Conservation (phyloP, 2,888 invertebrate species). For the Molorchus minor region DNA sequence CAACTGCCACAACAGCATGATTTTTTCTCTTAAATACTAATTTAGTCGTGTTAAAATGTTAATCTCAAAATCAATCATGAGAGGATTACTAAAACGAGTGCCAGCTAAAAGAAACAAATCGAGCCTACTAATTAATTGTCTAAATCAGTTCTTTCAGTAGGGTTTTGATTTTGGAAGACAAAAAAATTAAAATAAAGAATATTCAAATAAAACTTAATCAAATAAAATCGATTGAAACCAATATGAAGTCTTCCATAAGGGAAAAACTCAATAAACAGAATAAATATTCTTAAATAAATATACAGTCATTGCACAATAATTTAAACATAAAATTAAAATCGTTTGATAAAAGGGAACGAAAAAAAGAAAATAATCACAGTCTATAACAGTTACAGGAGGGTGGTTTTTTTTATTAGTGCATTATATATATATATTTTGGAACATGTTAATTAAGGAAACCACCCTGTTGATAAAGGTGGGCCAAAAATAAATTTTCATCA, state of each 20-base stretch:
- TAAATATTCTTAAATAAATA: constrained; percentile 40
- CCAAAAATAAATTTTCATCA: too few species aligned
- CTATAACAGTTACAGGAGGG: constrained; percentile 22
- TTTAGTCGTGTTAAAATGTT: constrained; percentile 29
- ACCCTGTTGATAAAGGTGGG: too few species aligned
- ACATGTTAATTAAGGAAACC: too few species aligned
- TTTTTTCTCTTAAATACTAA: constrained; percentile 15
- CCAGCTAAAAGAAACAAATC: constrained; percentile 11
- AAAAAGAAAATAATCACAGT: constrained; percentile 49
- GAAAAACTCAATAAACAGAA: constrained; percentile 28
- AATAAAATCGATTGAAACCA: constrained; percentile 25
- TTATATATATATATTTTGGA: too few species aligned
- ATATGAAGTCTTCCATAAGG: constrained; percentile 12
- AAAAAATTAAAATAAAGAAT: constrained; percentile 30
- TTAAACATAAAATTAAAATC: constrained; percentile 41
- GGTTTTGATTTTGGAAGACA: constrained; percentile 27
- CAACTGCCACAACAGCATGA: constrained; percentile 4
- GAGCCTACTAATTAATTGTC: constrained; percentile 7
- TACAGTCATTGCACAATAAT: constrained; percentile 43
- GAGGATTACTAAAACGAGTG: constrained; percentile 6
- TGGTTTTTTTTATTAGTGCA: neutral
- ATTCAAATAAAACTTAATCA: constrained; percentile 31
- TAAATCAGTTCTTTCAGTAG: constrained; percentile 21
- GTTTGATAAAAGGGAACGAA: constrained; percentile 35
- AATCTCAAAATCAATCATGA: constrained; percentile 14